Conservation (phyloP, 2,797 vertebrate genomes). For the Helicolenus hilgendorfi region DNA sequence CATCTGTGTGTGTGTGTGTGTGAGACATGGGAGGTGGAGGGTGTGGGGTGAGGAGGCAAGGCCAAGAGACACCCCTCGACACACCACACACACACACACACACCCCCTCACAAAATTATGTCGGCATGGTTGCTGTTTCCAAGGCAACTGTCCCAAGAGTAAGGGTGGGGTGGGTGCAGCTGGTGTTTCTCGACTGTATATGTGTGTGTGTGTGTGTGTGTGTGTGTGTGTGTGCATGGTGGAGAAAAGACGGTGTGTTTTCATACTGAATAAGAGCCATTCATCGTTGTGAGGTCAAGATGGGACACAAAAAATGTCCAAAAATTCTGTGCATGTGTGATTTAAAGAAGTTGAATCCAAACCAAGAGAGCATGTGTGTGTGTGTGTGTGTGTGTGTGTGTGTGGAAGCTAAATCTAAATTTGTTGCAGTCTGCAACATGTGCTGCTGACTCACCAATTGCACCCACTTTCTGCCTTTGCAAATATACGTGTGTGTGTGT, state of each 20-base stretch:
- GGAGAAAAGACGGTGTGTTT: slow-evolving; percentile 54
- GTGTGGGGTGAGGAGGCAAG: slow-evolving; percentile 13
- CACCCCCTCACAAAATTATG: slow-evolving; percentile 69
- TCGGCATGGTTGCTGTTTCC: slow-evolving; percentile 86
- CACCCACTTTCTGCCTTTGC: slow-evolving; percentile 16
- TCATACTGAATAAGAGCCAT: slow-evolving; percentile 63
- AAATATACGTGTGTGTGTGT: neutral
- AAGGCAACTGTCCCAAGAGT: slow-evolving; percentile 87
- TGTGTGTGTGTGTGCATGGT: slow-evolving; percentile 14
- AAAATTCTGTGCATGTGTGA: slow-evolving; percentile 1
- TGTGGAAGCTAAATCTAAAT: slow-evolving; percentile 24
- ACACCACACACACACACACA: slow-evolving; percentile 26
- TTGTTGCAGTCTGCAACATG: slow-evolving; percentile 28
- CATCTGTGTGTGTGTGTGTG: slow-evolving; percentile 22
- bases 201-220: slow-evolving; percentile 34
- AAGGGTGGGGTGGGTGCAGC: slow-evolving; percentile 85
- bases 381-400: neutral
- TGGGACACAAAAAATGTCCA: slow-evolving; percentile 11
- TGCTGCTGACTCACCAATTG: slow-evolving; percentile 35
- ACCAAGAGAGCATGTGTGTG: neutral
- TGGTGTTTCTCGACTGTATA: slow-evolving; percentile 73
- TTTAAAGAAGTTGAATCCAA: slow-evolving; percentile 20
- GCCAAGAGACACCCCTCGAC: slow-evolving; percentile 64
- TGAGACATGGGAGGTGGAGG: neutral
- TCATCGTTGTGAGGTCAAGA: slow-evolving; percentile 59